Conservation (phyloP, 2,888 invertebrate species). For the Megalurothrips usitatus region DNA sequence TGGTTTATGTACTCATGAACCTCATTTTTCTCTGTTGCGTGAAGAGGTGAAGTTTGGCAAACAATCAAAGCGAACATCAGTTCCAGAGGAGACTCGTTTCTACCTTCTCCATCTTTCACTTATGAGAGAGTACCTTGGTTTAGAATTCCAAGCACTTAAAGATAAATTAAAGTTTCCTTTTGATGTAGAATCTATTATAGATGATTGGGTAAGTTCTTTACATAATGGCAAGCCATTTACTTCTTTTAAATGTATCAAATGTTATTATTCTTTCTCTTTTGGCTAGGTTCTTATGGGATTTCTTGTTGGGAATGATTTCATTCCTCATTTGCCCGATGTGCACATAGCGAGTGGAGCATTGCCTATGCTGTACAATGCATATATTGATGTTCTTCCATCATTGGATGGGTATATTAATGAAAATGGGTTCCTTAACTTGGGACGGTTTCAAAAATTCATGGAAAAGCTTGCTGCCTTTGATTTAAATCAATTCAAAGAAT, state of each 20-base stretch:
- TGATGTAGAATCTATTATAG: constrained; percentile 86
- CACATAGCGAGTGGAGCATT: constrained; percentile 89
- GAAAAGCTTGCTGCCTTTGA: constrained; percentile 68
- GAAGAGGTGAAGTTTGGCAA: constrained; percentile 85
- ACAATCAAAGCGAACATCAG: constrained; percentile 57
- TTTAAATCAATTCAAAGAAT: constrained; percentile 68
- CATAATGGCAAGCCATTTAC: not conserved
- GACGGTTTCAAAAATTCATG: constrained; percentile 81
- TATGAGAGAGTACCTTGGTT: constrained; percentile 85
- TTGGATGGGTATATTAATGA: constrained; percentile 93
- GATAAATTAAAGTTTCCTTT: constrained; percentile 65
- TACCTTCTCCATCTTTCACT: constrained; percentile 88
- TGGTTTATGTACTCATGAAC: constrained; percentile 91
- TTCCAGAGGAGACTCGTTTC: constrained; percentile 87
- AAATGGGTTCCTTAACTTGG: constrained; percentile 73
- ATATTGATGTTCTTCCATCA: constrained; percentile 79
- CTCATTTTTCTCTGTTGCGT: constrained; percentile 87
- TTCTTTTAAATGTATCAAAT: not conserved
- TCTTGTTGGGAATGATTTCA: constrained; percentile 96
- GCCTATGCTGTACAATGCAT: constrained; percentile 78
- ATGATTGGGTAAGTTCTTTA: constrained; percentile 74
- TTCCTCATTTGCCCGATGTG: constrained; percentile 91
- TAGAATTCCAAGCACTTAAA: constrained; percentile 77
- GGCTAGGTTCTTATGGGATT: constrained; percentile 82
- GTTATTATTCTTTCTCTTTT: constrained; percentile 26